phyloP scores from a whole-genome alignment of 1,140 invertebrate genomes.

The Pseudomyrmex cubaensis region DNA sequence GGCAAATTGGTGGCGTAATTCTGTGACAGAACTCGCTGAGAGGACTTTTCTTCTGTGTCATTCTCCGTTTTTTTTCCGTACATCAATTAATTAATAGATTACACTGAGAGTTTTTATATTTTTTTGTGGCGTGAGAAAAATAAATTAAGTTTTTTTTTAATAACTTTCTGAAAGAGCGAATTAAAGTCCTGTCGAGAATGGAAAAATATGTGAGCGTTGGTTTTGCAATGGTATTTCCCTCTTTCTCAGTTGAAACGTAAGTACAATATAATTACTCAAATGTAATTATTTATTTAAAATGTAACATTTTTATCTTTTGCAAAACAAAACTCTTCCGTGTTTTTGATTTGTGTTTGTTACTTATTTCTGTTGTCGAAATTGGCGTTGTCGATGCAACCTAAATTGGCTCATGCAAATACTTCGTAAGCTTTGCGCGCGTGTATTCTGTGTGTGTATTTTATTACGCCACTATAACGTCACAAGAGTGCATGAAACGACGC shows the following conservation, averaged over 20 bases:
- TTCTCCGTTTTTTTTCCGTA: neutral
- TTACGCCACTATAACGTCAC: conserved; percentile 29
- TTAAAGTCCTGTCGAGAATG: conserved; percentile 9
- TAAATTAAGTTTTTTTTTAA: neutral
- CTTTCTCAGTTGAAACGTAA: too few species aligned
- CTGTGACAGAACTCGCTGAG: conserved; percentile 7
- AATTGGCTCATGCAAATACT: neutral
- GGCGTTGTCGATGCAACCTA: neutral
- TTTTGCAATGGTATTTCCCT: too few species aligned
- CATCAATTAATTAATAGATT: neutral
- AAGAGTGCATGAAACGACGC: conserved; percentile 5
- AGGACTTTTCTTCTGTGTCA: neutral
- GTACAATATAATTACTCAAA: neutral
- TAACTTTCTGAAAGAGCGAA: neutral
- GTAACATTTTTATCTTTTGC: neutral
- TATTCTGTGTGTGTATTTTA: neutral
- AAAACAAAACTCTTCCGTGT: neutral
- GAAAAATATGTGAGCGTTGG: neutral
- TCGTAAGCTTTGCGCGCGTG: neutral
- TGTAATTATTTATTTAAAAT: neutral
- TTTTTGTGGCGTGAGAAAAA: neutral
- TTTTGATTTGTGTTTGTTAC: conserved; percentile 5
- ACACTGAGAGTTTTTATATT: too few species aligned
- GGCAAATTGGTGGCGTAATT: conserved; percentile 36
- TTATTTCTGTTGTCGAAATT: conserved; percentile 6